Evolutionary conservation across 2,888 invertebrate genomes (phyloP), one percentile per base, ranked within the genome.

Genomic region (Lasius platythorax): DNA sequence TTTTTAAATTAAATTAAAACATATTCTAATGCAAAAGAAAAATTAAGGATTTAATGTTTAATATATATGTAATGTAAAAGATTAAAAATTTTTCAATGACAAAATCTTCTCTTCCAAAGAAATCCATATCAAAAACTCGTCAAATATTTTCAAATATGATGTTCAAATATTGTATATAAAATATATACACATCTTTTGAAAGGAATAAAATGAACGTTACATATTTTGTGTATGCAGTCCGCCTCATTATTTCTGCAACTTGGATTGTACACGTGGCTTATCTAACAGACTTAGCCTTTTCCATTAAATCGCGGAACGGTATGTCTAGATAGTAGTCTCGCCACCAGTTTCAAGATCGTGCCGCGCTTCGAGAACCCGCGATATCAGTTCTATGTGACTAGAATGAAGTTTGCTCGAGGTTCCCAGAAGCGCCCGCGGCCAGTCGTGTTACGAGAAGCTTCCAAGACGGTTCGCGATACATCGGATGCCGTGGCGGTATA

Each of bases 341-440:
- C 79, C 58, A 23, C 53, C 78, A 56, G 82, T 78, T 58, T 67
- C 66, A 64, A 61, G 87, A 88, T 86, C 83, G 84, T 82, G 15
- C 50, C 75, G 67, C 75, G 67, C 73, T 81, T 84, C 50, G 66
- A 56, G 74, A 78, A 67, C 23, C 72, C 84, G 84, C 68, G 84
- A 85, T 85, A 90, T 89, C 87, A 74, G 79, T 87, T 84, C 87
- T 85, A 67, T 86, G 85, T 86, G 90, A 88, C 83, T 84, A 67
- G 89, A 87, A 89, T 87, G 86, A 88, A 91, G 85, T 88, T 89
- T 84, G 63, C 74, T 72, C 83, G 70, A 87, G 86, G 87, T 87
- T 86, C 74, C 85, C 81, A 74, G 67, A 72, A 76, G 61, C 73
- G 90, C 87, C 82, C 84, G 85, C 76, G 81, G 88, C 76, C 88